Base-by-base conservation (phyloP, 2,888 invertebrate genomes). In the Drosophila emarginata region DNA sequence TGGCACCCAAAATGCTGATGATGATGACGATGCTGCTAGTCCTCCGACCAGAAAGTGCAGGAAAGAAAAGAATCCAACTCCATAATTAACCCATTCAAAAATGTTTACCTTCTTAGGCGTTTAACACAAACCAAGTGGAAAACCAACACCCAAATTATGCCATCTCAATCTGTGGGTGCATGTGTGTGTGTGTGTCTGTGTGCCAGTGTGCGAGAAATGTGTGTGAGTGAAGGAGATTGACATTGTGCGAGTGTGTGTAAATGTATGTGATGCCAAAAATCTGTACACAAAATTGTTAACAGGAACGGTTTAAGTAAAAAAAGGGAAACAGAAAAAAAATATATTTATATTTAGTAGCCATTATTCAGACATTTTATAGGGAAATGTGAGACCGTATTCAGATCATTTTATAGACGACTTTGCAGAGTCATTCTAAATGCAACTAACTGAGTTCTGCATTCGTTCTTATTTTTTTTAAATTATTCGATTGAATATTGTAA, bases 61-160 rank as follows among this genome's bases (percentile, higher is more conserved):
- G 14, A 12, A 40, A 2, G 18, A 18, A n/a, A 59, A 58, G 40
- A 60, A 61, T 45, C 6, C 18, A 45, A 21, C 45, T 45, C 4
- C 51, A 71, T 45, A 45, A 45, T 45, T 45, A 45, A 45, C 45
- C 45, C 45, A 45, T 45, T 45, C 45, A 45, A 45, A 45, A 45
- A 45, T 45, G 45, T 45, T 45, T 45, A 45, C 45, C 45, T 45
- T 45, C 45, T 45, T 45, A 12, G 45, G 45, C 45, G 45, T 21
- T 45, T 45, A 45, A 45, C 45, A 45, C 45, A 45, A 21, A 45
- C 45, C 45, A 45, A 45, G 45, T 45, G 45, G 21, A 45, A 45
- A 45, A 45, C 45, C 45, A 45, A 18, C 45, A 45, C 45, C 45
- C 45, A 45, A 45, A 45, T 45, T 45, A 45, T 45, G 45, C 12